Percentiles rank a stretch among this genome's conserved stretches.
Conservation (phyloP, 2,888 invertebrate genomes). For the Conomelus anceps region DNA sequence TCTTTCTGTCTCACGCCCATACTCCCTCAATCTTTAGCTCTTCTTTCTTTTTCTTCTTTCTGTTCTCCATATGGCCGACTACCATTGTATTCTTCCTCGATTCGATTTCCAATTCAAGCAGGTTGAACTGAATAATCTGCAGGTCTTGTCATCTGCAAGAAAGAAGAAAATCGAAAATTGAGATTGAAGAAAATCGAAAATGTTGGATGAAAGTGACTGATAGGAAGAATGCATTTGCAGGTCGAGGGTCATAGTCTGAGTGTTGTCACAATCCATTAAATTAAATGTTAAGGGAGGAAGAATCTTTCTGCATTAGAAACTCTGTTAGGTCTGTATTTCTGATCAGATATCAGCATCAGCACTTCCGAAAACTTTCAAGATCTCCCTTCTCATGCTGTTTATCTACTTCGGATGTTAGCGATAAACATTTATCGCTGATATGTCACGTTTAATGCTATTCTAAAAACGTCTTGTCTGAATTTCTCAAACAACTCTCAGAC, state of each 20-base stretch:
- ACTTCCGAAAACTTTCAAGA: not conserved
- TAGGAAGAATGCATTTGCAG: not conserved
- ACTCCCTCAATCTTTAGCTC: not conserved
- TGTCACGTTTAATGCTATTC: not conserved
- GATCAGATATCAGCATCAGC: not conserved
- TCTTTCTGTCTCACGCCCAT: conserved; percentile 21
- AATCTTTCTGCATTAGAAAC: not conserved
- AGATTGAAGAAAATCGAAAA: not conserved
- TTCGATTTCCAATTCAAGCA: not conserved
- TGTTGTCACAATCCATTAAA: not conserved
- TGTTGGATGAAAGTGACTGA: not conserved
- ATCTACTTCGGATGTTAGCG: not conserved
- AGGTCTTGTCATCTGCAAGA: not conserved
- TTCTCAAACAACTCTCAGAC: not conserved
- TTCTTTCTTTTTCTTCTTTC: not conserved
- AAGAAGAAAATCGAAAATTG: not conserved
- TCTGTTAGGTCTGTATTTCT: not conserved
- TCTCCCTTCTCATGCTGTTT: not conserved
- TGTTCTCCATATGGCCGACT: conserved; percentile 16
- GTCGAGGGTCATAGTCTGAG: not conserved
- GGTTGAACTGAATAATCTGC: not conserved
- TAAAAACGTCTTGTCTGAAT: not conserved
- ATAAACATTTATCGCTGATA: not conserved
- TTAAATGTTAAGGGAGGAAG: not conserved
- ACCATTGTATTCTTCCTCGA: not conserved